Evolutionary conservation across 2,888 invertebrate species (phyloP), one percentile per base, ranked within the genome.

Genomic region (Pachliopta kotzebuea): DNA sequence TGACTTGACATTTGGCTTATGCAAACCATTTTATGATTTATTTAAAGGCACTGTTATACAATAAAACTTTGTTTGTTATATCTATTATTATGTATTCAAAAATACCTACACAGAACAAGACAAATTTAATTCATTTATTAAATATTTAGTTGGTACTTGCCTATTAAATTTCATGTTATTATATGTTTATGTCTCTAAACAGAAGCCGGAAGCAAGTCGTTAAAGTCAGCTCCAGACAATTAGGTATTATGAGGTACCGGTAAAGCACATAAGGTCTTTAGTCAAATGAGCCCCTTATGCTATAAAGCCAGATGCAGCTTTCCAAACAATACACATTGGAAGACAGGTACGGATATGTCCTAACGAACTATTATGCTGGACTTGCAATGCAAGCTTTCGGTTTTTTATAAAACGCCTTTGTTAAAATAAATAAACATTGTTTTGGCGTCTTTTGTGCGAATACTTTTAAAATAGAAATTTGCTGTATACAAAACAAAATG

Each of bases 341-440:
- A 76, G 77, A 77, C 77, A 78, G 71, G 74, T 76, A 74, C 84
- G 76, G 76, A 81, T 84, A 84, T 83, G 86, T 84, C 76, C 83
- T 89, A 88, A 89, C 88, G 88, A 89, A 85, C 83, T 79, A 88
- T 89, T 88, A 86, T 86, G 76, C 77, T 76, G 73, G 72, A 72
- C 77, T 77, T 82, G 75, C 74, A 75, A 76, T 71, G 74, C 77
- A 76, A 76, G 74, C 73, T 75, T 78, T 75, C 24, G 37, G 23
- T 14, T 20, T 17, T n/a, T 20, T 9, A 17, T 45, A 18, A 31
- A 62, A 18, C 42, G 21, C 26, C 53, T 63, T 62, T 37, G 3
- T n/a, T 56, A n/a, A 57, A 52, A 45, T 45, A 45, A 45, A 45
- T n/a, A 45, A n/a, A 6, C 45, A n/a, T 45, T 45, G 45, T 45